A percentile compares a stretch with the other conserved stretches of the same genome.
Conservation (phyloP, 2,113 vertebrate genomes). For the Echinops telfairi region DNA sequence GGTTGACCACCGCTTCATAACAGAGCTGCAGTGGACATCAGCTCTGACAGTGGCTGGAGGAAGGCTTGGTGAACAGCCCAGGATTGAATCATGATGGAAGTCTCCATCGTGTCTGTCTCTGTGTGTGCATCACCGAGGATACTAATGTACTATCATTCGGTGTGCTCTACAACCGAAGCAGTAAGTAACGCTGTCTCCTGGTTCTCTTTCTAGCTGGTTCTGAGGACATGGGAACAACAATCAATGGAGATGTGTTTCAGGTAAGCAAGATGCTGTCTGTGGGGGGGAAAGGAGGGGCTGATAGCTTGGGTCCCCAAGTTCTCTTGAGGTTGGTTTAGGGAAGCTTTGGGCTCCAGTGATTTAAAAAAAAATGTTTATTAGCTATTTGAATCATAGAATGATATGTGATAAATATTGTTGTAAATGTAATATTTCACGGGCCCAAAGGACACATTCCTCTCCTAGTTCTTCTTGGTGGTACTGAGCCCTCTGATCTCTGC, state of each 20-base stretch:
- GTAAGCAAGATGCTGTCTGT: constrained; percentile 83
- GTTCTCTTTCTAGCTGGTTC: constrained; percentile 88
- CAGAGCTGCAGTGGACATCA: constrained; percentile 4
- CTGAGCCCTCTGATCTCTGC: too few species aligned
- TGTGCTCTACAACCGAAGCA: not conserved
- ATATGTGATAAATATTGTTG: not conserved
- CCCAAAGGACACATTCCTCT: too few species aligned
- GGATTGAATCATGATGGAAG: not conserved
- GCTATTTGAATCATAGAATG: not conserved
- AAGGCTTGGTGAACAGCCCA: not conserved
- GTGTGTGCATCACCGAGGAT: accelerated
- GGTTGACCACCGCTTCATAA: not conserved
- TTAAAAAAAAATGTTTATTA: not conserved
- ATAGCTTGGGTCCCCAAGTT: not conserved
- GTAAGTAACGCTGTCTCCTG: constrained; percentile 43
- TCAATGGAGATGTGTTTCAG: constrained; percentile 96
- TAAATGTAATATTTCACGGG: too few species aligned
- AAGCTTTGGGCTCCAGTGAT: not conserved
- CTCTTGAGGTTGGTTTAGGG: not conserved
- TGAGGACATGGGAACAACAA: constrained; percentile 88
- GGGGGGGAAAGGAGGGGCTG: too few species aligned
- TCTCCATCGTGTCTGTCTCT: not conserved
- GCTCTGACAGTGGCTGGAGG: not conserved
- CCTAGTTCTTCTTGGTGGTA: too few species aligned
- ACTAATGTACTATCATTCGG: not conserved